Base-by-base conservation (phyloP, 1,140 invertebrate species). In the Lanistes nyassanus region DNA sequence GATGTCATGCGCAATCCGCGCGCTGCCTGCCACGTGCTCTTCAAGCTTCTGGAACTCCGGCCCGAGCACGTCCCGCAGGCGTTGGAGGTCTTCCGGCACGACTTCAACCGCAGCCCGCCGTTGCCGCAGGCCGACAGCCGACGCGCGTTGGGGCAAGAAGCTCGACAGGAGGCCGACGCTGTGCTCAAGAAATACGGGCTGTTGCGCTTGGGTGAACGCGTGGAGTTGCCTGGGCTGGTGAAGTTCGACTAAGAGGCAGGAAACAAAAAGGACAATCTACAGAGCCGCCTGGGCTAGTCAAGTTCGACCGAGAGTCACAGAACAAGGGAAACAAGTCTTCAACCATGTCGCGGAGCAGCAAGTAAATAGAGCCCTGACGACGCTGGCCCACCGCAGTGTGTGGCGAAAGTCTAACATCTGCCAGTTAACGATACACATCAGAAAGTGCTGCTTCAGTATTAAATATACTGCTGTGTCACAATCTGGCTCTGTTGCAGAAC, bases 1-100 rank as follows among this genome's bases (percentile, higher is more conserved):
- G 85, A 87, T 42, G 74, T 85, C 71, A 85, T 87, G 81, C 83
- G 82, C 42, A 84, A 82, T 70, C 82, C 85, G 0, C 76, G 78
- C 9, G 70, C 79, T 16, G 82, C 80, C 2, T 80, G 82, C 39
- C 76, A 74, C 5, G 76, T 82, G 2, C 75, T 87, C 34, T 83
- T 87, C 60, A 81, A 84, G 53, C 72, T 75, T 16, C 71, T 87
- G 39, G 81, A 83, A 55, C 82, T 87, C 36, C 76, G 82, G 16
- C 70, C 77, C 5, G 84, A 87, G 65, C 77, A 84, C 65, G 70
- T 87, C 3, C 72, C 76, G 2, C 34, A 70, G 31, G 85, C 85
- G 0, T 66, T 81, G 42, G 81, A 87, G 55, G 85, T 81, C 1
- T 84, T 87, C 70, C 82, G 82, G 37, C 76, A 82, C 13, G 84